Base-by-base conservation (phyloP, 2,797 vertebrate species). In the Tadarida brasiliensis region DNA sequence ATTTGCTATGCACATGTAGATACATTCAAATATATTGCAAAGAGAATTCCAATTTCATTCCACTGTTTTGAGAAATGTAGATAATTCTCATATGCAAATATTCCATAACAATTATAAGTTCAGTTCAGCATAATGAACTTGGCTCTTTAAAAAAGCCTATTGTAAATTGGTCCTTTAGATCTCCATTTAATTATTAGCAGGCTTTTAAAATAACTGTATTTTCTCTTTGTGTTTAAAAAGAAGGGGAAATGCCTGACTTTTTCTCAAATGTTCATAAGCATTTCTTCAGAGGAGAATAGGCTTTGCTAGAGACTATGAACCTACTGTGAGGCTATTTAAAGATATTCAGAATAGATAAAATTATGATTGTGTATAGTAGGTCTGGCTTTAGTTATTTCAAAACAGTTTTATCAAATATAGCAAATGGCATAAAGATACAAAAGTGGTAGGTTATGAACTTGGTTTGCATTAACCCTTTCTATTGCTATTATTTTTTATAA, bases 271-370 rank as follows among this genome's bases (percentile, higher is more conserved):
- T 7, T 65, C 54, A 81, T 30, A 86, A 68, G 47, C 82, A 76
- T 89, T 95, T 95, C 39, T 88, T 92, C 85, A 88, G 61, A 90
- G 14, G 20, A 97, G 35, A 96, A 88, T 8, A 81, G 28, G 30
- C 39, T 95, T 96, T 94, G 11, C 26, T 65, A 82, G 39, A 71
- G 59, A 91, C 44, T 22, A 49, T 71, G 63, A 97, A 76, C 94
- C 54, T 28, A 87, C 22, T 67, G 33, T 30, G 24, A 96, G 7
- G 20, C 51, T 86, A 47, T 63, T 91, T 83, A 96, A 97, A 93
- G 63, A 81, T 92, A 93, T 89, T 97, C 56, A 84, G 87, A 97
- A 94, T 39, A 92, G 95, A 97, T 95, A 87, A 94, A 96, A 94
- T 96, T 91, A 85, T 44, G 26, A 82, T 67, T 90, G 33, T 84